Conservation (phyloP, 2,888 invertebrate genomes). For the Hyposoter dolosus region DNA sequence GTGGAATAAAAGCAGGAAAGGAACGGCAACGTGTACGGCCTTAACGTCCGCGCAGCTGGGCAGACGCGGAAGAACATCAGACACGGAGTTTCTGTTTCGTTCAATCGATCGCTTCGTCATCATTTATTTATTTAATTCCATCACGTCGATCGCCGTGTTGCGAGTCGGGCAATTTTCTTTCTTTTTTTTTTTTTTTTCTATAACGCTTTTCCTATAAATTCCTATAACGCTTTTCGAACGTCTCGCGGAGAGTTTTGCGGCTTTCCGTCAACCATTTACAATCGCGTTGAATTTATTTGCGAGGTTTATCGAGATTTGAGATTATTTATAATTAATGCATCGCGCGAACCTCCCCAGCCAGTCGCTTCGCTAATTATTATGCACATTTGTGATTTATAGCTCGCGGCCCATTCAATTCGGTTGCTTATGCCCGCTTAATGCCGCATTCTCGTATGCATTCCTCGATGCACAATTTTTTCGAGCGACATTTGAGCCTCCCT, state of each 20-base stretch:
- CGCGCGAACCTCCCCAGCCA: conserved; percentile 20
- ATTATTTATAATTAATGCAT: conserved; percentile 56
- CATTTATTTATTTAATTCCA: background rate
- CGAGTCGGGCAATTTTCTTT: no score
- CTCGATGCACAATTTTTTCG: background rate
- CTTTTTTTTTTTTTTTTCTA: background rate
- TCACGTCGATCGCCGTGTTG: background rate
- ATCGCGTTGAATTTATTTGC: background rate
- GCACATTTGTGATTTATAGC: conserved; percentile 51
- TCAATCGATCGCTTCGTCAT: background rate
- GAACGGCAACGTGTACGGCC: no score
- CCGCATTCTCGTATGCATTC: background rate
- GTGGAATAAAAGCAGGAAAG: background rate
- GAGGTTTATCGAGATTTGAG: background rate
- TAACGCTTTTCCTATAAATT: no score
- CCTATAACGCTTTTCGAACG: background rate
- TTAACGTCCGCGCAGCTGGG: no score
- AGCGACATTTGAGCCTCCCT: background rate
- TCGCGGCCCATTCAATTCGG: conserved; percentile 34
- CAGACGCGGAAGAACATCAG: background rate
- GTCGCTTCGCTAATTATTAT: conserved; percentile 47
- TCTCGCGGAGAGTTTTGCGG: background rate
- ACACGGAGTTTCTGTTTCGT: background rate
- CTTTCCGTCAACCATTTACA: background rate
- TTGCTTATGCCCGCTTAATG: background rate